These are phyloP conservation scores for Campylorhamphus procurvoides DNA, from an alignment of 2,113 vertebrate species.

Conservation along the genomic window DNA sequence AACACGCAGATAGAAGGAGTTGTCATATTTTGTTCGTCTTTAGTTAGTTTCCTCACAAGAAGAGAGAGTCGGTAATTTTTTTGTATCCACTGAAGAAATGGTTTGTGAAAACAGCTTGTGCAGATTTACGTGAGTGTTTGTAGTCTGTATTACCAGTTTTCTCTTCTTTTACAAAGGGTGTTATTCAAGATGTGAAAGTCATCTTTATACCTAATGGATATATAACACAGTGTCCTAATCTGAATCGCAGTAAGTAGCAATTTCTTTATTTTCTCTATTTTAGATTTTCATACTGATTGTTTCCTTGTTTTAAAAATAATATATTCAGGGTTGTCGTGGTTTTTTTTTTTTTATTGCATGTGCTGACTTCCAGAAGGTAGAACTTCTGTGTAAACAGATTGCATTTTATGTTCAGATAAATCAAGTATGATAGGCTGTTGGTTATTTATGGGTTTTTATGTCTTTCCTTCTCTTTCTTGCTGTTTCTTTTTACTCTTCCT, in stretches of 20 bases:
- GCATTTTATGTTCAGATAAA: conserved; percentile 1
- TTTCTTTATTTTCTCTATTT: neutral
- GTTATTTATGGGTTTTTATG: conserved; percentile 25
- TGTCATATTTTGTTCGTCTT: neutral
- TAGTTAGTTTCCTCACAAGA: neutral
- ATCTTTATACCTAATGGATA: conserved; percentile 93
- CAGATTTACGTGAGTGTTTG: neutral
- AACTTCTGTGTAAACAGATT: neutral
- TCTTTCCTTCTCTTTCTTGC: conserved; percentile 12
- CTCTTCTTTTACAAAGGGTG: conserved; percentile 81
- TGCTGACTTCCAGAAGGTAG: neutral
- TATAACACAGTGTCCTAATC: conserved; percentile 92
- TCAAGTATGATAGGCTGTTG: neutral
- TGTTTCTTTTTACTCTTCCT: conserved; percentile 52
- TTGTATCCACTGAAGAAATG: neutral
- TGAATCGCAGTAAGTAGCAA: conserved; percentile 94
- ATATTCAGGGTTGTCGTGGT: neutral
- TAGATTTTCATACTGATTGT: neutral
- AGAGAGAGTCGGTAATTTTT: neutral
- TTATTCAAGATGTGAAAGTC: conserved; percentile 93
- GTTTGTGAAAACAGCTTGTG: neutral
- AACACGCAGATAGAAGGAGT: neutral
- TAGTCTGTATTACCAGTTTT: conserved; percentile 52
- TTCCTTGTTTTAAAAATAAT: neutral
- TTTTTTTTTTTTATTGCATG: neutral